A percentile compares a stretch with the other conserved stretches of the same genome.
phyloP scores from a whole-genome alignment of 1,140 invertebrate genomes.

The Neelides sp. region DNA sequence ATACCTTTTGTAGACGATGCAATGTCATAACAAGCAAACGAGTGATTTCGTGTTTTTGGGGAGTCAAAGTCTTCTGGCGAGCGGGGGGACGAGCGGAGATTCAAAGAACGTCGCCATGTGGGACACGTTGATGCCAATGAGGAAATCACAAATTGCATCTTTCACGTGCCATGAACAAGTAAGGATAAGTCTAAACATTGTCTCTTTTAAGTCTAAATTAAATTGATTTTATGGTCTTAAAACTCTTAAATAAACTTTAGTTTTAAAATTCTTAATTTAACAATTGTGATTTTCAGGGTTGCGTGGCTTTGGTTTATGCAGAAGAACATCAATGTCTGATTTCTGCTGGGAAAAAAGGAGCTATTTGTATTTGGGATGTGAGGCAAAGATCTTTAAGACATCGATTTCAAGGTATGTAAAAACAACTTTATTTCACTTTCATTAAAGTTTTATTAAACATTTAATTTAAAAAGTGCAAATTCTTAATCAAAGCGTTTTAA shows the following conservation, averaged over 20 bases:
- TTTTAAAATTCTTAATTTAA: background rate
- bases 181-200: background rate
- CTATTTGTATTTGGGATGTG: constrained; percentile 89
- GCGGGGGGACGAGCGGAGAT: constrained; percentile 90
- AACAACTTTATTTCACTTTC: too few relatives aligned
- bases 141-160: constrained; percentile 82
- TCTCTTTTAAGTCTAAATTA: background rate
- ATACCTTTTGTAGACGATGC: constrained; percentile 62
- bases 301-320: constrained; percentile 73
- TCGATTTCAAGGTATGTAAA: constrained; percentile 63
- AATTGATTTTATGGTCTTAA: background rate
- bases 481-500: background rate
- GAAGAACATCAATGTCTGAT: constrained; percentile 75
- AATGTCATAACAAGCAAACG: constrained; percentile 93
- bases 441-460: too few relatives aligned
- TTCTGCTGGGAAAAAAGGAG: constrained; percentile 89
- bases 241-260: background rate
- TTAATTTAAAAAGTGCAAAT: too few relatives aligned
- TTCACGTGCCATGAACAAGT: constrained; percentile 76
- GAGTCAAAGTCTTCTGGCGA: constrained; percentile 93
- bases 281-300: constrained; percentile 45
- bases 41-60: constrained; percentile 96
- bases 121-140: constrained; percentile 92
- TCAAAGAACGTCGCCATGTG: constrained; percentile 96
- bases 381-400: constrained; percentile 74